A percentile compares a stretch with the other conserved stretches of the same genome.
phyloP scores from a whole-genome alignment of 23 tunicate genomes.

The Styela plicata region DNA sequence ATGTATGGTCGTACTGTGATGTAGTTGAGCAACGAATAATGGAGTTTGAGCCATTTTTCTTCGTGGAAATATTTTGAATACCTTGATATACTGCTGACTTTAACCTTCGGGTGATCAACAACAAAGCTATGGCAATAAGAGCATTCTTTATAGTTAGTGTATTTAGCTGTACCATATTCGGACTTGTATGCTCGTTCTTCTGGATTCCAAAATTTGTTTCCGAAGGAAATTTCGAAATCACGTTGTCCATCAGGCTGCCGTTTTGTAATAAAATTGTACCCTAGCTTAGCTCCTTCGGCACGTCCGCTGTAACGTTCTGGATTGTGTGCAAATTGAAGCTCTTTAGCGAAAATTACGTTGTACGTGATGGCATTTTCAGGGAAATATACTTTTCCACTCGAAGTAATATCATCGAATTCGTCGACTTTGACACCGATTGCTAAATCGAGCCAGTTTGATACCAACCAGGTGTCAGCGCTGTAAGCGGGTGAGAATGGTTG shows the following conservation, averaged over 20 bases:
- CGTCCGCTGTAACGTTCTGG: not conserved
- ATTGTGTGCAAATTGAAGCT: not conserved
- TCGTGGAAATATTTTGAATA: not conserved
- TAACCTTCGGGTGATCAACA: not conserved
- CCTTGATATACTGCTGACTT: not conserved
- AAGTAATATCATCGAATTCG: not conserved
- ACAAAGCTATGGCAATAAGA: slow-evolving; percentile 6
- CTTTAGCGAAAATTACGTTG: not conserved
- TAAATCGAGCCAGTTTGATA: not conserved
- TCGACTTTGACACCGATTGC: not conserved
- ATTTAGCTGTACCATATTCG: not conserved
- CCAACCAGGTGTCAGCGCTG: not conserved
- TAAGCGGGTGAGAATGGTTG: not conserved
- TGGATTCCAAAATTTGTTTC: slow-evolving; percentile 18
- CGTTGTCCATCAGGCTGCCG: not conserved
- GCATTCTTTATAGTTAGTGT: slow-evolving; percentile 7
- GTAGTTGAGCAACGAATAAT: slow-evolving; percentile 9
- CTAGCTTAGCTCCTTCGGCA: not conserved
- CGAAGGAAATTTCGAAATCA: not conserved
- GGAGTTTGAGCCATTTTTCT: slow-evolving; percentile 13
- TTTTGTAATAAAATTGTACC: not conserved
- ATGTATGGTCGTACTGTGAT: not conserved
- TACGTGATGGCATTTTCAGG: not conserved
- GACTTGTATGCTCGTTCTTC: not conserved
- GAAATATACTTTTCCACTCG: not conserved